Evolutionary conservation across 2,113 vertebrate species (phyloP), one percentile per base, ranked within the genome.

Genomic region (Uria lomvia): DNA sequence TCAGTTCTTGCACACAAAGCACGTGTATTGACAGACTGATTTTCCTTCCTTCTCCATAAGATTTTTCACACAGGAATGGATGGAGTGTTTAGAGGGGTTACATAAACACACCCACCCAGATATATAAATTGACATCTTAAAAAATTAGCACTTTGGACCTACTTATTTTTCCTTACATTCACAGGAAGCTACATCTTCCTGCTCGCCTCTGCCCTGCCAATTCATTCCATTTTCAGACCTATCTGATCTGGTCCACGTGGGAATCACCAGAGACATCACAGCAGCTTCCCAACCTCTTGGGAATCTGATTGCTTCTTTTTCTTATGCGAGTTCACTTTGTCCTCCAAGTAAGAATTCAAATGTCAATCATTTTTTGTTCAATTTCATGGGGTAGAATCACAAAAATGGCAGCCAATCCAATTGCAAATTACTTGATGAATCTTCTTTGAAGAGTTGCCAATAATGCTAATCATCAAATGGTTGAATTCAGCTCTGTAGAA

Each of bases 391-490:
- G 93, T 90, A 97, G 94, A 97, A 97, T 98, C 98, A 97, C 97
- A 98, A 98, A 98, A 98, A 97, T 97, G 98, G 98, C 97, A 98
- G 97, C 98, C 97, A 98, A 98, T 98, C 98, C 98, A 97, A 98
- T 97, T 98, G 97, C 97, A 98, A 98, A 98, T 98, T 98, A 97
- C 98, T 98, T 98, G 98, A 99, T 98, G 99, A 98, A 99, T 99
- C 99, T 99, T 97, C 98, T 99, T 99, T 98, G 99, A 99, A 99
- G 98, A 99, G 98, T 98, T 99, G 99, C 99, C 99, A 99, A 99
- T 99, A 99, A 99, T 98, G 99, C 98, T 99, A 99, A 99, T 99
- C 98, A 95, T 98, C 98, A 98, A 98, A 99, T 99, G 98, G 98
- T 98, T 98, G 98, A 98, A 98, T 98, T 98, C 98, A 95, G 87